Base-by-base conservation (phyloP, 2,113 vertebrate genomes). In the Actinemys pallida region DNA sequence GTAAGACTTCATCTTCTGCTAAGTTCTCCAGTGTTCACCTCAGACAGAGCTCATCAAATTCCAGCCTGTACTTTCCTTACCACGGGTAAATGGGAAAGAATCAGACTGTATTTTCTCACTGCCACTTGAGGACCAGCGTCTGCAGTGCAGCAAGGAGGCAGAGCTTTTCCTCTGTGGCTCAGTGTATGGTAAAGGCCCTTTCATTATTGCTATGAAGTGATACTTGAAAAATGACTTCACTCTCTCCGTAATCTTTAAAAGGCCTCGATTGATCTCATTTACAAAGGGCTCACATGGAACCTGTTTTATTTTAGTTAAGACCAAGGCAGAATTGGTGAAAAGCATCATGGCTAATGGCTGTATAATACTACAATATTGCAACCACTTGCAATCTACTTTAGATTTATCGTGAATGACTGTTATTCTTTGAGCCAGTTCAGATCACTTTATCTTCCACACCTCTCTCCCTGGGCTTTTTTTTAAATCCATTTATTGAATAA, bases 321-420 rank as follows among this genome's bases (percentile, higher is more conserved):
- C 1, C 81, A 50, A 89, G 93, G 95, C 81, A 78, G 22, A 16
- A 93, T 89, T 92, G 93, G 87, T 78, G 82, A 84, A 90, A 94
- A 80, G 49, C 47, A 72, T 95, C 59, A 75, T 94, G 89, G 92
- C 81, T 94, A 96, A 97, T 83, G 79, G 84, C 87, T 76, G 83
- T 87, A 90, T 94, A 97, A 94, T 81, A 90, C 91, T 94, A 94
- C 93, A 89, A 94, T 94, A 96, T 8, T 89, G 57, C 0, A 9
- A 97, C 97, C 96, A 95, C 91, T 97, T 97, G 86, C 50, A 69
- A 91, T 83, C 84, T 86, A 49, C 89, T 72, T 90, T 47, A 87
- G 35, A 94, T 97, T 96, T 91, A 96, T 97, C 94, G 96, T 57
- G 72, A 96, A 13, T 85, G 89, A 92, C 94, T 96, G 90, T 83